Conservation (phyloP, 1,140 invertebrate species). For the Pogonus chalceus region DNA sequence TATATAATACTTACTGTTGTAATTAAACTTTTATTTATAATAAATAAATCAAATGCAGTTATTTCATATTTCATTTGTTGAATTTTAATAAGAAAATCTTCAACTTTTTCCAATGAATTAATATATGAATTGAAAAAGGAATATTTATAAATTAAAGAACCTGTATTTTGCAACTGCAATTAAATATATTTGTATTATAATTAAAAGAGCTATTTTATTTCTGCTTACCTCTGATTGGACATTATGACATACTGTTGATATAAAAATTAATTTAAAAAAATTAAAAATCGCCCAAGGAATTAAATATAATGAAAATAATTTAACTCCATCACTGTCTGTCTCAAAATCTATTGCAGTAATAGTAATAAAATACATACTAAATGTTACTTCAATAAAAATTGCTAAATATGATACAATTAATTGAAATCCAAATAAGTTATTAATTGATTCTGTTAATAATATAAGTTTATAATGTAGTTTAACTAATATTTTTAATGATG, state of each 20-base stretch:
- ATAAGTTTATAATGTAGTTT: conserved; percentile 1
- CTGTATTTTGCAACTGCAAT: background rate
- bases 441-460: background rate
- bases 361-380: background rate
- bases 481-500: background rate
- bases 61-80: background rate
- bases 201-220: background rate
- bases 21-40: background rate
- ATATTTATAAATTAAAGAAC: background rate
- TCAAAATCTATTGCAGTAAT: background rate
- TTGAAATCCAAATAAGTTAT: background rate
- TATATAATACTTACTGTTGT: background rate
- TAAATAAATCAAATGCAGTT: background rate
- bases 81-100: conserved; percentile 1
- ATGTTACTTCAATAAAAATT: conserved; percentile 3
- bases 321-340: background rate
- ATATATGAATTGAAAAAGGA: background rate
- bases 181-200: background rate
- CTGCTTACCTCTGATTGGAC: background rate
- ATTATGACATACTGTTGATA: background rate
- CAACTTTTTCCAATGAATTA: background rate
- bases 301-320: conserved; percentile 1
- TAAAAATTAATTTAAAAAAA: background rate
- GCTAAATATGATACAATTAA: background rate
- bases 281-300: background rate